Evolutionary conservation across 2,113 vertebrate genomes (phyloP).

Genomic region (Gallinago undulata): DNA sequence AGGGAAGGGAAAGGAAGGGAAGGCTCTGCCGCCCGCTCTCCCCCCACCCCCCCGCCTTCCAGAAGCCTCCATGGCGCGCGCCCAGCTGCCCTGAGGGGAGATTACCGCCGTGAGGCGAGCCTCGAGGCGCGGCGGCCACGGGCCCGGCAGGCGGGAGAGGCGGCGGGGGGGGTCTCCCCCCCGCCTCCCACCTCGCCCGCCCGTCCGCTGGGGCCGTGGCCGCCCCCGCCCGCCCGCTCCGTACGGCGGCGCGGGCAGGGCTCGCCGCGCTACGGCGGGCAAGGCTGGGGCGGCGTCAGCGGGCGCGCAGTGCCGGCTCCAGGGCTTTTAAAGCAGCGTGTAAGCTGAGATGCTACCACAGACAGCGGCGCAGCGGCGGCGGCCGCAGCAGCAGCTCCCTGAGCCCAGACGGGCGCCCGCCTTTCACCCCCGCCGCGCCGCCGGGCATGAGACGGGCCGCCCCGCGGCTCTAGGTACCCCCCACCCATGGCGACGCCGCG

Average conservation of each 20-base stretch:
- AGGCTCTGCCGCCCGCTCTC: rapidly evolving
- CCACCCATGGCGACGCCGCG: conserved; percentile 68
- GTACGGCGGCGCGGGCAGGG: background rate
- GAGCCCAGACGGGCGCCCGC: background rate
- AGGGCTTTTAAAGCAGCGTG: conserved; percentile 74
- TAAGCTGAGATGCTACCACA: conserved; percentile 71
- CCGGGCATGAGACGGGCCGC: conserved; percentile 57
- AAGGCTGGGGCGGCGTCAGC: conserved; percentile 74
- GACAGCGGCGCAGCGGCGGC: conserved; percentile 37
- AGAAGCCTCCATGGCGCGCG: background rate
- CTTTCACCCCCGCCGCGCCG: background rate
- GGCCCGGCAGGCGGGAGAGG: background rate
- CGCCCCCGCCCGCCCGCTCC: background rate
- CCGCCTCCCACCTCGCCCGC: background rate
- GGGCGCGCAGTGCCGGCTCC: conserved; percentile 70
- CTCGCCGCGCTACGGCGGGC: conserved; percentile 42
- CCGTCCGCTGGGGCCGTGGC: background rate
- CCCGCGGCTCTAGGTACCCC: background rate
- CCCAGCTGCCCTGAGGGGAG: background rate
- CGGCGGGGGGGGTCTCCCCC: background rate
- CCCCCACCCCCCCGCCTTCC: background rate
- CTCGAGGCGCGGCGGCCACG: too few species aligned
- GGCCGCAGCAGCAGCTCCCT: background rate
- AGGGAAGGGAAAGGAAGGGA: too few species aligned
- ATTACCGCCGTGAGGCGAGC: background rate